Percentiles rank a stretch among this genome's conserved stretches.
Evolutionary conservation across 2,888 invertebrate species (phyloP).

Genomic region (Drosophila leonis): DNA sequence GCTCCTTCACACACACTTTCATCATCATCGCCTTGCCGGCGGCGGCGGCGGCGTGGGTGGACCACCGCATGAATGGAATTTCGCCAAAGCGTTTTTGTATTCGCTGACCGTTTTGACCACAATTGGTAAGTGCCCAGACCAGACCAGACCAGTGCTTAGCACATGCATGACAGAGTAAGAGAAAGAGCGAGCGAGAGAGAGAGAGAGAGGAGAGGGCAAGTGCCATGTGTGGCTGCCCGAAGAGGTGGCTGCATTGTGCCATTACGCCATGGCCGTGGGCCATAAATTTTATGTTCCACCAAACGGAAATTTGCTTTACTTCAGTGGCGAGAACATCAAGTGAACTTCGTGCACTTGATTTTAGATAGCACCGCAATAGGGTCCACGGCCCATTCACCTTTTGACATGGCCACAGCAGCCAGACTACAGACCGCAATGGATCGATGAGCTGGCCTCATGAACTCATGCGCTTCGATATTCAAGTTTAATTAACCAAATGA

Average conservation of each 20-base stretch:
- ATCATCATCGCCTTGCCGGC: constrained; percentile 83
- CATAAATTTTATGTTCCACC: constrained; percentile 72
- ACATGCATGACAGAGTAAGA: constrained; percentile 24
- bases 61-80: constrained; percentile 90
- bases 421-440: constrained; percentile 18
- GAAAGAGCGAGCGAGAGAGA: not conserved
- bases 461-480: not conserved
- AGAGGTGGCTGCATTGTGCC: constrained; percentile 16
- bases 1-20: constrained; percentile 82
- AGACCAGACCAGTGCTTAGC: constrained; percentile 21
- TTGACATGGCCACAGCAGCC: constrained; percentile 47
- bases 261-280: constrained; percentile 37
- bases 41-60: constrained; percentile 84
- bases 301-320: constrained; percentile 75
- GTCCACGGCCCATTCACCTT: constrained; percentile 59
- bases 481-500: constrained; percentile 10
- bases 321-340: constrained; percentile 53
- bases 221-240: constrained; percentile 1
- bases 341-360: constrained; percentile 40
- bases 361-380: constrained; percentile 21
- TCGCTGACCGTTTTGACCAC: constrained; percentile 97
- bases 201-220: not conserved
- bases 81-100: constrained; percentile 96
- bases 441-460: constrained; percentile 29
- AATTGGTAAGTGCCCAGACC: constrained; percentile 91